Percentiles rank a stretch among this genome's conserved stretches.
phyloP scores from a whole-genome alignment of 1,140 invertebrate species.

The Cyrtorhinus lividipennis region DNA sequence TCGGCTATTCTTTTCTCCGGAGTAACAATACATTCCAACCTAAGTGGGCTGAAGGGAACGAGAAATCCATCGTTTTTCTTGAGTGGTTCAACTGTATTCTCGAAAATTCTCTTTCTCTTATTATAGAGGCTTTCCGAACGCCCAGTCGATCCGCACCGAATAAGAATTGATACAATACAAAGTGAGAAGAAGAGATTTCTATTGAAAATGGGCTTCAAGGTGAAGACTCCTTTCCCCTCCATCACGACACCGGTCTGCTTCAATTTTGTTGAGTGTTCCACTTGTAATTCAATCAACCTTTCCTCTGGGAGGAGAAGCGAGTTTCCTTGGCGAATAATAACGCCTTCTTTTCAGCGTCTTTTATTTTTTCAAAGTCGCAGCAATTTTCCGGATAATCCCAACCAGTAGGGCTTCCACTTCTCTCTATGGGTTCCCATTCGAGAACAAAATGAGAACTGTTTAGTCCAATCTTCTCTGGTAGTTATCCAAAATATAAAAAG shows the following conservation, averaged over 20 bases:
- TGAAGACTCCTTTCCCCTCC: not conserved
- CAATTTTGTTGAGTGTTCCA: conserved; percentile 6
- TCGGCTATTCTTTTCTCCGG: too few relatives aligned
- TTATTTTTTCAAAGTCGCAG: not conserved
- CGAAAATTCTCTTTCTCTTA: too few relatives aligned
- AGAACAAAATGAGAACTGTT: too few relatives aligned
- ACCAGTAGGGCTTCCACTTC: too few relatives aligned
- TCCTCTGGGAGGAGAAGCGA: not conserved
- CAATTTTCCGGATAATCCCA: not conserved
- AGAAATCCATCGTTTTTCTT: too few relatives aligned
- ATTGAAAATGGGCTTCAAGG: not conserved
- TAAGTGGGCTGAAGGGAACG: too few relatives aligned
- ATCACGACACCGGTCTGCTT: not conserved
- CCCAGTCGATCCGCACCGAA: not conserved
- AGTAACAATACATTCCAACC: too few relatives aligned
- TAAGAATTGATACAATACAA: conserved; percentile 6
- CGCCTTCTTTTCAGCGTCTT: not conserved
- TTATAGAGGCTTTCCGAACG: not conserved
- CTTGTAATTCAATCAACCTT: conserved; percentile 8
- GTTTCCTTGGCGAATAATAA: not conserved
- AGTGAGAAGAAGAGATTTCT: not conserved
- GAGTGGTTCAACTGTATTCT: too few relatives aligned
- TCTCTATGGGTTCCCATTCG: too few relatives aligned
- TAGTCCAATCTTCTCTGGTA: too few relatives aligned
- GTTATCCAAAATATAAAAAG: too few relatives aligned